phyloP scores from a whole-genome alignment of 2,888 invertebrate genomes.

The Sarcophaga subvicina region DNA sequence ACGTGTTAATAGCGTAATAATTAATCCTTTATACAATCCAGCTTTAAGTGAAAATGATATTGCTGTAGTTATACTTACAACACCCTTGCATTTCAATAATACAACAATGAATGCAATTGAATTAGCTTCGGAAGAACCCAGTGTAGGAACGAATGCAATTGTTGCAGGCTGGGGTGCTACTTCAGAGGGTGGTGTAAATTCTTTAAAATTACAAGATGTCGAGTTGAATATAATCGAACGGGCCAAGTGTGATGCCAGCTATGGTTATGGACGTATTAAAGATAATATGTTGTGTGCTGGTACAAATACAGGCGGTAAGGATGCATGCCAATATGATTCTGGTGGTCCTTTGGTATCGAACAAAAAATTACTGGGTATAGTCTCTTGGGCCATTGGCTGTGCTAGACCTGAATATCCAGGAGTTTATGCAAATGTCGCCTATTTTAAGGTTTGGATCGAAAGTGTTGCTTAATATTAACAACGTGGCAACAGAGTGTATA shows the following conservation, averaged over 20 bases:
- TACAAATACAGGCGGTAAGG: conserved; percentile 69
- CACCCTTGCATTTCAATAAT: conserved; percentile 26
- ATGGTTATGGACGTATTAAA: conserved; percentile 71
- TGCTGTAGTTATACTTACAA: conserved; percentile 78
- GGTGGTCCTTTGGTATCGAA: no score
- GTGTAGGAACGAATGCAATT: conserved; percentile 26
- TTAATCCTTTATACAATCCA: conserved; percentile 79
- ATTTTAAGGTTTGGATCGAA: conserved; percentile 73
- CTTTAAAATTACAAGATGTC: conserved; percentile 73
- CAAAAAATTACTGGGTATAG: conserved; percentile 68
- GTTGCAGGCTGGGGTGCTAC: conserved; percentile 70
- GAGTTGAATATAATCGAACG: conserved; percentile 74
- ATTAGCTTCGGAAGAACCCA: conserved; percentile 34
- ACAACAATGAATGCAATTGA: conserved; percentile 65
- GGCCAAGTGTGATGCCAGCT: conserved; percentile 72
- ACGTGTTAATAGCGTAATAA: conserved; percentile 73
- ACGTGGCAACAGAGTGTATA: no score
- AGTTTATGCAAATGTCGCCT: conserved; percentile 75
- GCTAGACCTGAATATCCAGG: conserved; percentile 75
- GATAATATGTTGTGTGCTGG: conserved; percentile 77
- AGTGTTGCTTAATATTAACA: conserved; percentile 24
- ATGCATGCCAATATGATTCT: conserved; percentile 70
- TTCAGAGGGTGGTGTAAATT: conserved; percentile 64
- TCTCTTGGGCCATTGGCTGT: conserved; percentile 72
- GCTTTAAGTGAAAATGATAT: conserved; percentile 81